phyloP scores from a whole-genome alignment of 2,113 vertebrate genomes.

The Hypocryptadius cinnamomeus region DNA sequence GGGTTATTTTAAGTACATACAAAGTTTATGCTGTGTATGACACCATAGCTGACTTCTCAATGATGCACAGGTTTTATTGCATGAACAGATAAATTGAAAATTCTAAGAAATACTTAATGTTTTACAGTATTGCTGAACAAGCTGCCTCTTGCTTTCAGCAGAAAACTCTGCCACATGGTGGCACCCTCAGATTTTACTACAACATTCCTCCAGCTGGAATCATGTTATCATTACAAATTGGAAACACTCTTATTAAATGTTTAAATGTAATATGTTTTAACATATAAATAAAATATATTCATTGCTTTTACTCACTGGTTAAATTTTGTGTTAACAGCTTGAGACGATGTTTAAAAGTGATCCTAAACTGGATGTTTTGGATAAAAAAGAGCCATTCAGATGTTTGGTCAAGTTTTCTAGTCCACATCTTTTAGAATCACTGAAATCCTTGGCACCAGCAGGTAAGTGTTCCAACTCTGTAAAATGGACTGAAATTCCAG shows the following conservation, averaged over 20 bases:
- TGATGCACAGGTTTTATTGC: neutral
- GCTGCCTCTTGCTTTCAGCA: neutral
- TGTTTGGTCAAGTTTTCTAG: conserved; percentile 88
- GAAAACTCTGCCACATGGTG: conserved; percentile 9
- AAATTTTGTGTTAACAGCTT: conserved; percentile 72
- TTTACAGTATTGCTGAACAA: neutral
- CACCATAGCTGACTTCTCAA: neutral
- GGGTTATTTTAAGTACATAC: neutral
- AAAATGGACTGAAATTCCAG: neutral
- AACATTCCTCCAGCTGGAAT: neutral
- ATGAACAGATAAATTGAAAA: neutral
- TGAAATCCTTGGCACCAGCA: conserved; percentile 79
- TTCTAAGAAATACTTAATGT: neutral
- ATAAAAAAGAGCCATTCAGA: conserved; percentile 76
- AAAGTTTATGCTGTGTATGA: neutral
- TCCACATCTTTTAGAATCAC: conserved; percentile 84
- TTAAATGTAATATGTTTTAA: neutral
- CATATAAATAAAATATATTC: neutral
- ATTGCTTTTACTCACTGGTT: neutral
- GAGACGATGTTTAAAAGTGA: conserved; percentile 83
- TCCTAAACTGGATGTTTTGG: conserved; percentile 56
- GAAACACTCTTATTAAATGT: neutral
- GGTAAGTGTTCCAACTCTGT: conserved; percentile 65
- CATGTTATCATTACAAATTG: neutral
- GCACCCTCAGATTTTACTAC: conserved; percentile 15